Percentiles rank a stretch among this genome's conserved stretches.
Conservation (phyloP, 2,888 invertebrate genomes). For the Cephus rjabovi region DNA sequence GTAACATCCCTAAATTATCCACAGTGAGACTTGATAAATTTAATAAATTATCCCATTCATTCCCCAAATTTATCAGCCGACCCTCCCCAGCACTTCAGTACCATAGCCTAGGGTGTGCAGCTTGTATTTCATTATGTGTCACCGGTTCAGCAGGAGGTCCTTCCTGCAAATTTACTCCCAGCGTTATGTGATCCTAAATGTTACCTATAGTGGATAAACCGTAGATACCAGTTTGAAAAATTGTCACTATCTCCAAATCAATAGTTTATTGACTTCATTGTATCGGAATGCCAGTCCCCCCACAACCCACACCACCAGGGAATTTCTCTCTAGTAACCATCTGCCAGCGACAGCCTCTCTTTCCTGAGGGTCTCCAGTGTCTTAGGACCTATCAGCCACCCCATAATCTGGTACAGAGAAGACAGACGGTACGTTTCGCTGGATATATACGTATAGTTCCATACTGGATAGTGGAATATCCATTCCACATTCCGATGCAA, state of each 20-base stretch:
- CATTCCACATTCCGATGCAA: constrained; percentile 3
- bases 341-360: constrained; percentile 59
- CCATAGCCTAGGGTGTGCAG: constrained; percentile 24
- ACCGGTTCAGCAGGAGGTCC: constrained; percentile 20
- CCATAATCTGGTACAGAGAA: background rate
- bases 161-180: constrained; percentile 3
- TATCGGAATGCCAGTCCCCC: constrained; percentile 17
- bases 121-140: constrained; percentile 48
- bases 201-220: background rate
- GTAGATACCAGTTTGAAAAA: background rate
- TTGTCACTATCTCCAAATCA: background rate
- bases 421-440: background rate
- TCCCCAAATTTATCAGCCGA: constrained; percentile 53
- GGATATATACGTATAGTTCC: background rate
- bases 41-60: constrained; percentile 56
- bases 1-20: background rate
- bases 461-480: background rate
- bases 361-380: constrained; percentile 24
- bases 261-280: constrained; percentile 56
- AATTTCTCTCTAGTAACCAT: constrained; percentile 59
- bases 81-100: constrained; percentile 12
- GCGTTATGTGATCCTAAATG: background rate
- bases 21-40: constrained; percentile 47
- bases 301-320: constrained; percentile 41
- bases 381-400: background rate